phyloP scores from a whole-genome alignment of 2,113 vertebrate genomes.

The Agelaius phoeniceus region DNA sequence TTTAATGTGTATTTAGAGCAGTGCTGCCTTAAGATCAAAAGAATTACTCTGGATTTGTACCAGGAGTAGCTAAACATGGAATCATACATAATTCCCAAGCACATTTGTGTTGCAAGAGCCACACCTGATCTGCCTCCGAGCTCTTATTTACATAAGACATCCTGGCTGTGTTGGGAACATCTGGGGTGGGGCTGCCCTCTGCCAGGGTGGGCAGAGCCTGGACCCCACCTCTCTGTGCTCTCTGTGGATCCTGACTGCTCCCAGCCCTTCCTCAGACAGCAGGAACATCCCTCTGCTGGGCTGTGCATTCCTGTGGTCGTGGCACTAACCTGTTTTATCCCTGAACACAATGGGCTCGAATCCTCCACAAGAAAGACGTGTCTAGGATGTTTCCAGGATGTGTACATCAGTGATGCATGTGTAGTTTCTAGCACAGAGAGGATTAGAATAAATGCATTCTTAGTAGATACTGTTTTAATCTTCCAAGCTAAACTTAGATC shows the following conservation, averaged over 20 bases:
- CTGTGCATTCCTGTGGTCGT: background rate
- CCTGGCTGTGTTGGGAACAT: conserved; percentile 34
- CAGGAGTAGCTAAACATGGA: conserved; percentile 47
- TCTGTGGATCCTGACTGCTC: background rate
- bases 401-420: conserved; percentile 13
- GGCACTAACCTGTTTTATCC: conserved; percentile 10
- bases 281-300: background rate
- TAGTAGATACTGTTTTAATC: conserved; percentile 69
- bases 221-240: background rate
- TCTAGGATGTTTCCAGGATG: conserved; percentile 45
- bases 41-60: conserved; percentile 37
- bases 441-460: conserved; percentile 72
- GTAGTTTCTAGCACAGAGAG: conserved; percentile 50
- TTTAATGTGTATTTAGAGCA: conserved; percentile 15
- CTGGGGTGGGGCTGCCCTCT: conserved; percentile 27
- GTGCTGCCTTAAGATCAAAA: conserved; percentile 48
- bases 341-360: conserved; percentile 37
- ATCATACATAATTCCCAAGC: conserved; percentile 60
- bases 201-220: conserved; percentile 35
- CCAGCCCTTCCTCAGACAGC: background rate
- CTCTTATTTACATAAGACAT: conserved; percentile 40
- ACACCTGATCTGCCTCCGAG: conserved; percentile 64
- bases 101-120: conserved; percentile 60
- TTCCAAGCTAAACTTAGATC: conserved; percentile 73
- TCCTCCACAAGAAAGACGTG: background rate